Conservation (phyloP, 2,113 vertebrate species). For the Lamprologus speciosus region DNA sequence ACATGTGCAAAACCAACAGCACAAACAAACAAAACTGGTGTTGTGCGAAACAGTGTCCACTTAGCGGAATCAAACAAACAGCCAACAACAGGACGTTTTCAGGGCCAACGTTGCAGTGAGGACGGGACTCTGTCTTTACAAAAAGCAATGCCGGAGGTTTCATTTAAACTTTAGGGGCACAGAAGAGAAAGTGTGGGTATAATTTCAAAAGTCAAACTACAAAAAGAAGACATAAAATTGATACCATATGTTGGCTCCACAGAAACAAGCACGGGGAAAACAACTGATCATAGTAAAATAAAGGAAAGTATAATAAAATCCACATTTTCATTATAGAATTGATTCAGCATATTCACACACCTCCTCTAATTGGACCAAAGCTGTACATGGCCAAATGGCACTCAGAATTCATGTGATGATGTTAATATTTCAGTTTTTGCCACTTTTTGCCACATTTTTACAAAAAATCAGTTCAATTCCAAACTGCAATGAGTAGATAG, state of each 20-base stretch:
- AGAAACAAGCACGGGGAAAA: background rate
- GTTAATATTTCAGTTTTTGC: background rate
- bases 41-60: background rate
- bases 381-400: background rate
- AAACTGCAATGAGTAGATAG: background rate
- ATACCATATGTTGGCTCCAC: background rate
- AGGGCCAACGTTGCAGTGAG: background rate
- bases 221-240: background rate
- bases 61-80: constrained; percentile 11
- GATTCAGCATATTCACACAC: background rate
- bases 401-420: background rate
- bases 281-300: background rate
- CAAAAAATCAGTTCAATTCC: background rate
- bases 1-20: constrained; percentile 21
- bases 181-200: background rate
- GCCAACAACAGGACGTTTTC: background rate
- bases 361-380: background rate
- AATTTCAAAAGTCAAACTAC: background rate
- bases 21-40: constrained; percentile 18
- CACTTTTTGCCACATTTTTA: background rate
- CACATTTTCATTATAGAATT: background rate
- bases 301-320: background rate
- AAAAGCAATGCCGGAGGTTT: background rate
- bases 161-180: background rate
- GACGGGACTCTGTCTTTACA: background rate